Conservation (phyloP, 2,113 vertebrate genomes). For the Psittacula cyanocephala region DNA sequence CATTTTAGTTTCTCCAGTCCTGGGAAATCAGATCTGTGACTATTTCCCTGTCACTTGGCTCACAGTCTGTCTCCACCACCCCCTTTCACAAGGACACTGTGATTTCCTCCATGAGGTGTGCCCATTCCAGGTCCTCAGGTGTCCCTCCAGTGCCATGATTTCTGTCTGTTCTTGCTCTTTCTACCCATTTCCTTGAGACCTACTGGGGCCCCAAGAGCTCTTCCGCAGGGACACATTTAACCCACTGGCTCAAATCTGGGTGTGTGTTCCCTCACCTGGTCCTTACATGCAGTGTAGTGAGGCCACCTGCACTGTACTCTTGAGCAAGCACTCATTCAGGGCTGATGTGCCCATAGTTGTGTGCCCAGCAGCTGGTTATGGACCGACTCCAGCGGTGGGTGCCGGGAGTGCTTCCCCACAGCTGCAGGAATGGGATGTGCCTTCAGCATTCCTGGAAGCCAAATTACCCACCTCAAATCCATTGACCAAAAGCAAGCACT, state of each 20-base stretch:
- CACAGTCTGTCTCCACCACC: not conserved
- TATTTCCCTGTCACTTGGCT: not conserved
- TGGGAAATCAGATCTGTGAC: not conserved
- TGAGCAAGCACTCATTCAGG: fast-evolving
- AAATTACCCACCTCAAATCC: not conserved
- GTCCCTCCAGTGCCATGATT: not conserved
- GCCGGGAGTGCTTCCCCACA: not conserved
- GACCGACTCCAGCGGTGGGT: not conserved
- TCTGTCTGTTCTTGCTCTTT: not conserved
- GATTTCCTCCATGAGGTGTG: not conserved
- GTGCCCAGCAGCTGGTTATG: not conserved
- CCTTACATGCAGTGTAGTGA: not conserved
- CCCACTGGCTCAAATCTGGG: not conserved
- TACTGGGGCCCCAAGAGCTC: not conserved
- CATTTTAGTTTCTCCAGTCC: not conserved
- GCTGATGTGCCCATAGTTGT: fast-evolving
- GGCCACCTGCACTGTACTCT: fast-evolving
- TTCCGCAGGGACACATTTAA: not conserved
- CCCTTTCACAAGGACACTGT: not conserved
- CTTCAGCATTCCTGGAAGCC: not conserved
- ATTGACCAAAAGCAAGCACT: not conserved
- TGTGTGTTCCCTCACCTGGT: not conserved
- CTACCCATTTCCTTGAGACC: not conserved
- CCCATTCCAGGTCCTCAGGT: not conserved
- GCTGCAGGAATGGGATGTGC: not conserved